Evolutionary conservation across 1,140 invertebrate species (phyloP).

Genomic region (Cylas formicarius): DNA sequence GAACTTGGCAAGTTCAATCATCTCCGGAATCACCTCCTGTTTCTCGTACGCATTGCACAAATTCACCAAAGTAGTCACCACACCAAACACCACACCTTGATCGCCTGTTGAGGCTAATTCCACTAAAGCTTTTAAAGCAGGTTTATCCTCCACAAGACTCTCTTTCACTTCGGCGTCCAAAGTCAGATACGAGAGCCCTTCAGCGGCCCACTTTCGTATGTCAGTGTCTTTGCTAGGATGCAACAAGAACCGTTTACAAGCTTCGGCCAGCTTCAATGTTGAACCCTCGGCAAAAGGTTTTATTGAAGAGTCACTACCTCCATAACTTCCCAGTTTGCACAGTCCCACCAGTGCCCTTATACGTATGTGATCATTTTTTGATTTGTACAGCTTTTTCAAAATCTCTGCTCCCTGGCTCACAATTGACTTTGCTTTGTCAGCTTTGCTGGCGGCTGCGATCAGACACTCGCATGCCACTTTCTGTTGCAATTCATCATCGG

Average conservation of each 20-base stretch:
- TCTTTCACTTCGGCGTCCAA: constrained; percentile 99
- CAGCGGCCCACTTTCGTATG: constrained; percentile 91
- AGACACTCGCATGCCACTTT: constrained; percentile 93
- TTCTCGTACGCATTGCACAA: constrained; percentile 97
- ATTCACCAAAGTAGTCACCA: constrained; percentile 93
- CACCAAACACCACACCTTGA: constrained; percentile 83
- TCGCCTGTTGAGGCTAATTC: constrained; percentile 81
- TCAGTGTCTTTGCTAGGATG: constrained; percentile 83
- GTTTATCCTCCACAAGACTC: constrained; percentile 81
- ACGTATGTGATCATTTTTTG: constrained; percentile 83
- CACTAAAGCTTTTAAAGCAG: constrained; percentile 77
- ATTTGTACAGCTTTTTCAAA: constrained; percentile 87
- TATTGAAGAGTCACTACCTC: constrained; percentile 91
- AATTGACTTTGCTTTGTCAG: constrained; percentile 91
- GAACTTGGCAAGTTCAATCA: constrained; percentile 97
- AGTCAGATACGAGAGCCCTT: constrained; percentile 94
- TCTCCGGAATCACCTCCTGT: constrained; percentile 93
- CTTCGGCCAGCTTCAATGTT: constrained; percentile 85
- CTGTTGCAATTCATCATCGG: constrained; percentile 76
- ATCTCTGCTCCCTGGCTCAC: constrained; percentile 89
- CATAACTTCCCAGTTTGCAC: constrained; percentile 87
- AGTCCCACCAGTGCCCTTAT: constrained; percentile 87
- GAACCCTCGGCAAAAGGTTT: constrained; percentile 93
- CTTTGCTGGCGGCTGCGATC: constrained; percentile 93
- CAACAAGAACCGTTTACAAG: constrained; percentile 84